Base-by-base conservation (phyloP, 2,888 invertebrate genomes). In the Acanthosepion lycidas region DNA sequence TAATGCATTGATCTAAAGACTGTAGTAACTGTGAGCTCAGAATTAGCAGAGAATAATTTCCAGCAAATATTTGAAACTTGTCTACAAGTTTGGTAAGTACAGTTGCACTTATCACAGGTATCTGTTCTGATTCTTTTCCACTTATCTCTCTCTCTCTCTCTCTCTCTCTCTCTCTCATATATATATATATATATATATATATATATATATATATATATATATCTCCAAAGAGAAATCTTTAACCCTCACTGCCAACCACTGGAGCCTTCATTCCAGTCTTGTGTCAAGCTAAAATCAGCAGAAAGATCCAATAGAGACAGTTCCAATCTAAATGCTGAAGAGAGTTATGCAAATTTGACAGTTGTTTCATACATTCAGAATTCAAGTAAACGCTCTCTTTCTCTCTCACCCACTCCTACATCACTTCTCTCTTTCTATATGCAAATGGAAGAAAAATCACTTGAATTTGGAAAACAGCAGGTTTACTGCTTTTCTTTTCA, bases 311-410 rank as follows among this genome's bases (percentile, higher is more conserved):
- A 78, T 33, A n/a, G n/a, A 9, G 78, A n/a, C 78, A 78, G n/a
- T 33, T 78, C n/a, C 78, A 78, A 78, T 78, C 78, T 9, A 78
- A 78, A 78, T n/a, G 78, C n/a, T 78, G n/a, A 33, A 1, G 59
- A 59, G 20, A 23, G 4, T 59, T 59, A 59, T 78, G n/a, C 78
- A 78, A 78, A 78, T 78, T 78, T 78, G 78, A 78, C 78, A 78
- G 12, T 78, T 33, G 78, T 12, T 78, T 78, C 78, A n/a, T 78
- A 33, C n/a, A 78, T 12, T 78, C 78, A 33, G 78, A 78, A 78
- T 28, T 78, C 78, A 78, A n/a, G n/a, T n/a, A n/a, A 78, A n/a
- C 91, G 49, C 64, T 51, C 92, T 55, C 92, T 94, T 48, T 51
- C 26, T 94, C 92, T 55, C 33, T 12, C 59, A n/a, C 6, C n/a